Percentiles rank a stretch among this genome's conserved stretches.
phyloP scores from a whole-genome alignment of 2,113 vertebrate species.

The Azemiops feae region DNA sequence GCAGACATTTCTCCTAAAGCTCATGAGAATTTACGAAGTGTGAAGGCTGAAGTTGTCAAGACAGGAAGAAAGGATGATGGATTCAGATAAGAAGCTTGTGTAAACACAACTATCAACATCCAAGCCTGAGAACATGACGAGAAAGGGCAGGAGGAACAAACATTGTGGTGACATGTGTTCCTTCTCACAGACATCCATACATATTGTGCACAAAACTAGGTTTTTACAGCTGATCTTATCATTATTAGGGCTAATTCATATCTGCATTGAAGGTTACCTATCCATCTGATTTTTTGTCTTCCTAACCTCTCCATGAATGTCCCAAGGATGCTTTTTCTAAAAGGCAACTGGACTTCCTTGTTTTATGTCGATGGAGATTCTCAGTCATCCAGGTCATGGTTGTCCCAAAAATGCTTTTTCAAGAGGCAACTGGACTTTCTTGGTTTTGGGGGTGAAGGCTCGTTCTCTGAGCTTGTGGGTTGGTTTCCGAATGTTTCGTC shows the following conservation, averaged over 20 bases:
- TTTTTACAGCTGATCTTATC: neutral
- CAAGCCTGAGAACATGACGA: neutral
- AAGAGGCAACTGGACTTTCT: neutral
- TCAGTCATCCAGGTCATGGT: too few relatives aligned
- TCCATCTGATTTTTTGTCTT: too few relatives aligned
- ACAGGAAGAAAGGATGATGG: neutral
- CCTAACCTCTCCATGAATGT: too few relatives aligned
- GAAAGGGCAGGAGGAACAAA: neutral
- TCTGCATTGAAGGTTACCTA: too few relatives aligned
- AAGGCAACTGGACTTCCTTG: too few relatives aligned
- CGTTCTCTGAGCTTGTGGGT: too few relatives aligned
- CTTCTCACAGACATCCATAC: neutral
- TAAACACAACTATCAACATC: neutral
- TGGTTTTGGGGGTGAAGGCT: too few relatives aligned
- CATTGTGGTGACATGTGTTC: fast-evolving
- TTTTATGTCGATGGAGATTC: too few relatives aligned
- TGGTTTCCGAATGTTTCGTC: too few relatives aligned
- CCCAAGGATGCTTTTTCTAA: too few relatives aligned
- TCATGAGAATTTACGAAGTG: neutral
- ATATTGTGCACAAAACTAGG: neutral
- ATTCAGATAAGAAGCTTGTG: neutral
- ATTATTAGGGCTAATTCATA: too few relatives aligned
- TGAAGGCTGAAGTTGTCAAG: neutral
- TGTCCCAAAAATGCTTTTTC: too few relatives aligned
- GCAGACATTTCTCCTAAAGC: neutral